Conservation (phyloP, 2,113 vertebrate species). For the Periophthalmodon schlosseri region DNA sequence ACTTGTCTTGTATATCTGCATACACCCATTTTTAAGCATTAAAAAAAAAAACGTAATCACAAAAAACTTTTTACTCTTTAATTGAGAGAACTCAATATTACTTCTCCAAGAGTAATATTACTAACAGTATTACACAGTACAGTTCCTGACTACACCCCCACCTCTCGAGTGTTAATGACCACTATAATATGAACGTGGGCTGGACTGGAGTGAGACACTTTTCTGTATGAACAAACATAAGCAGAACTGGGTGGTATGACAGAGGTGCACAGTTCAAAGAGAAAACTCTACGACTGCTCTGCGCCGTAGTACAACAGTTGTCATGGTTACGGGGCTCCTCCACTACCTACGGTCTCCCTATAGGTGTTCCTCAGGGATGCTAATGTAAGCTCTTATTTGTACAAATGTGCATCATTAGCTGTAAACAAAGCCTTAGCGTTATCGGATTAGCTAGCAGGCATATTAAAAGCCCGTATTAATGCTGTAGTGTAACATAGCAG, state of each 20-base stretch:
- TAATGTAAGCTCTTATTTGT: slow-evolving; percentile 24
- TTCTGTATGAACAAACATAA: slow-evolving; percentile 21
- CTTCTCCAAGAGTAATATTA: too few relatives aligned
- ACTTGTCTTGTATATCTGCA: too few relatives aligned
- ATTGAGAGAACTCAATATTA: too few relatives aligned
- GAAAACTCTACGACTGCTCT: slow-evolving; percentile 29
- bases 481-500: neutral
- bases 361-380: slow-evolving; percentile 44
- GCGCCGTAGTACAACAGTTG: slow-evolving; percentile 61
- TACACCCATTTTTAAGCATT: too few relatives aligned
- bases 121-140: too few relatives aligned
- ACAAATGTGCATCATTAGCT: neutral
- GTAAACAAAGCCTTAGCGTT: neutral
- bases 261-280: slow-evolving; percentile 7
- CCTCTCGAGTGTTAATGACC: too few relatives aligned
- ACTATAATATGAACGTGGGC: too few relatives aligned
- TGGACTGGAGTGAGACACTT: slow-evolving; percentile 20
- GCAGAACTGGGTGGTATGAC: slow-evolving; percentile 14
- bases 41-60: too few relatives aligned
- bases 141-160: too few relatives aligned
- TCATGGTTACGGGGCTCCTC: slow-evolving; percentile 68
- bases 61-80: too few relatives aligned
- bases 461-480: neutral
- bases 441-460: neutral
- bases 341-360: slow-evolving; percentile 35